These are phyloP conservation scores for Rhabdophis nuchalis DNA, from an alignment of 2,797 vertebrate genomes.

Conservation along the genomic window DNA sequence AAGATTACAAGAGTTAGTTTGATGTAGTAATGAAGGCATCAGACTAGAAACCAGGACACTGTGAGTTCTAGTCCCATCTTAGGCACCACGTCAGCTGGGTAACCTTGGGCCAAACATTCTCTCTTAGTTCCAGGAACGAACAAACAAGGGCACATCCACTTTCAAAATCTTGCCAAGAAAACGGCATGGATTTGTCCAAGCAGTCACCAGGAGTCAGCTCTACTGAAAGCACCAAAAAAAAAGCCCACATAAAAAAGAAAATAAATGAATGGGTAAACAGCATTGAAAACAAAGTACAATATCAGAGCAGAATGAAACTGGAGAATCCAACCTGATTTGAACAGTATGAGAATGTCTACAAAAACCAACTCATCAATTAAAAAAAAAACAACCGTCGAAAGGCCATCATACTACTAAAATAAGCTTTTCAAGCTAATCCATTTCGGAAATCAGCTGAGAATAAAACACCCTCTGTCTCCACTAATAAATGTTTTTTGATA, in stretches of 20 bases:
- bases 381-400: too few relatives aligned
- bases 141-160: background rate
- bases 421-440: background rate
- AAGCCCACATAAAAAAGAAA: background rate
- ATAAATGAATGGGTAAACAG: background rate
- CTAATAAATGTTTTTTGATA: background rate
- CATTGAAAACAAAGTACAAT: background rate
- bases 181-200: background rate
- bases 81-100: background rate
- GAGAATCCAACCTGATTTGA: background rate
- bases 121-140: background rate
- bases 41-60: background rate
- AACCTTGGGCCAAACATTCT: background rate
- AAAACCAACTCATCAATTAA: background rate
- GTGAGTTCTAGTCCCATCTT: background rate
- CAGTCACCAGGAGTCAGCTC: background rate
- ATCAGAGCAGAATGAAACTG: background rate
- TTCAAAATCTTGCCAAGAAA: background rate
- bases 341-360: background rate
- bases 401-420: background rate
- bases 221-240: background rate
- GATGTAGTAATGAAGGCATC: background rate
- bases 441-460: background rate
- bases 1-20: background rate
- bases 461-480: background rate